A percentile compares a stretch with the other conserved stretches of the same genome.
Evolutionary conservation across 92 coral and sea anemone genomes (phyloP).

Genomic region (Palythoa grandiflora): DNA sequence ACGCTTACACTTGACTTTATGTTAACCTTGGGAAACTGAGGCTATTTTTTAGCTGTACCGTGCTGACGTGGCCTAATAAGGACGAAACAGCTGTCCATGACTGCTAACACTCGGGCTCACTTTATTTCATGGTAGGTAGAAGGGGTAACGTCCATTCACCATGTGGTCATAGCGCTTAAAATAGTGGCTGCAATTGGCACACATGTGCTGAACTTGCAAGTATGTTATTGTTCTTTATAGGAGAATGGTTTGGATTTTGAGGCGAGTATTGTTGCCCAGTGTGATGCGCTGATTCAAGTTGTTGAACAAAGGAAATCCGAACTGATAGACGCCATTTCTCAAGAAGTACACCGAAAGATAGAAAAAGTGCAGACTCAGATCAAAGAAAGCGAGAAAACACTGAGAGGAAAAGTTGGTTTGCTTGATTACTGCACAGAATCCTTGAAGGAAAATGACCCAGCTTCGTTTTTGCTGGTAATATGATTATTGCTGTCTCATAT

Average conservation of each 20-base stretch:
- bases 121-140: no score
- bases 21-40: no score
- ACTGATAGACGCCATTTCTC: slow-evolving; percentile 79
- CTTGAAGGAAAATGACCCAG: slow-evolving; percentile 87
- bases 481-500: neutral
- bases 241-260: slow-evolving; percentile 98
- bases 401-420: slow-evolving; percentile 69
- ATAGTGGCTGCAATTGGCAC: no score
- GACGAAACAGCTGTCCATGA: no score
- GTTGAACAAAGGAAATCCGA: slow-evolving; percentile 84
- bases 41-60: no score
- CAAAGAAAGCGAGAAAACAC: slow-evolving; percentile 73
- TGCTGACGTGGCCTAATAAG: no score
- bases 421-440: slow-evolving; percentile 83
- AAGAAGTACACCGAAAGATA: slow-evolving; percentile 80
- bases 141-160: no score
- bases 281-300: slow-evolving; percentile 88
- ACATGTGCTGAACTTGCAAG: neutral
- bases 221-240: slow-evolving; percentile 46
- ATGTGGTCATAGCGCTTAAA: no score
- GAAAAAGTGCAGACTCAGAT: slow-evolving; percentile 81
- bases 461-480: slow-evolving; percentile 94
- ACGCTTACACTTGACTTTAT: no score
- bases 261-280: slow-evolving; percentile 96
- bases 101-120: no score